phyloP scores from a whole-genome alignment of 2,888 invertebrate genomes.

The Drosophila meridionalis region DNA sequence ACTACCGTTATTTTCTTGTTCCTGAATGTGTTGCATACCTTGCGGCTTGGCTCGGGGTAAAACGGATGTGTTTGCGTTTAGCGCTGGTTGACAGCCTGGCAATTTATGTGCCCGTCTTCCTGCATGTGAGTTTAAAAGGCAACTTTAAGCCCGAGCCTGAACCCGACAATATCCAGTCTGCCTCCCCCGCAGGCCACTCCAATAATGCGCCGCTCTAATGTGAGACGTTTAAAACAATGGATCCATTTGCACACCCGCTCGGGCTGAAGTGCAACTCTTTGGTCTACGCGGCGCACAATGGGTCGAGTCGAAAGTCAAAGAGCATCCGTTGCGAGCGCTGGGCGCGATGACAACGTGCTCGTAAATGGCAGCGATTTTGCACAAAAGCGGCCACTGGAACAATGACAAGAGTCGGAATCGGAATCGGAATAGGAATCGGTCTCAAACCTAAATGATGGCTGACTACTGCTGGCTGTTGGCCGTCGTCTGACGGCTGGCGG shows the following conservation, averaged over 20 bases:
- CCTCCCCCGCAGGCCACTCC: conserved; percentile 42
- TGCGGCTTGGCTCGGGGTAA: conserved; percentile 18
- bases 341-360: conserved; percentile 46
- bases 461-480: conserved; percentile 8
- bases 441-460: conserved; percentile 30
- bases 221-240: conserved; percentile 65
- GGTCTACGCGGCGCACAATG: conserved; percentile 49
- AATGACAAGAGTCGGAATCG: conserved; percentile 47
- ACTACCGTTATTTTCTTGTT: conserved; percentile 24
- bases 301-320: conserved; percentile 72
- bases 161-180: conserved; percentile 56
- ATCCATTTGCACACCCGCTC: conserved; percentile 65
- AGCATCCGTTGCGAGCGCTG: conserved; percentile 67
- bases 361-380: conserved; percentile 64
- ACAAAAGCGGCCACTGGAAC: conserved; percentile 65
- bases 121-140: conserved; percentile 55
- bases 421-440: conserved; percentile 36
- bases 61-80: conserved; percentile 72
- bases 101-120: conserved; percentile 67
- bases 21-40: conserved; percentile 41
- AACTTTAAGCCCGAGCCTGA: conserved; percentile 43
- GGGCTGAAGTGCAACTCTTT: conserved; percentile 66
- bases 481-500: conserved; percentile 47
- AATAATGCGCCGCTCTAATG: conserved; percentile 41
- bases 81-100: conserved; percentile 70